Base-by-base conservation (phyloP, 92 coral and sea anemone genomes). In the Phymanthus crucifer region DNA sequence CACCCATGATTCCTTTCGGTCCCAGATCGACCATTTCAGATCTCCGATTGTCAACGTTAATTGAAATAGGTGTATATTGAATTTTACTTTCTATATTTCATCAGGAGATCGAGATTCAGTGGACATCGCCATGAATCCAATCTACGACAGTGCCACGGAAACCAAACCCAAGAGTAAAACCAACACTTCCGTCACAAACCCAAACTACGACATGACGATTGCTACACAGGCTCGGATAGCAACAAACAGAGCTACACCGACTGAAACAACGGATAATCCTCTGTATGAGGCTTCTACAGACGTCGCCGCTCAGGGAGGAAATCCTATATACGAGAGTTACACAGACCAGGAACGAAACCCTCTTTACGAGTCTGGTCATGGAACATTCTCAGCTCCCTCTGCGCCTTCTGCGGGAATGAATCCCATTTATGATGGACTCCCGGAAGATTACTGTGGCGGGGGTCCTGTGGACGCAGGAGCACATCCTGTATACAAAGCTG, bases 351-450 rank as follows among this genome's bases (percentile, higher is more conserved):
- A 31, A 11, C 40, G n/a, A n/a, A 58, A 77, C 26, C 74, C 83
- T 16, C 45, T 78, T 29, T 43, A 78, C 17, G 74, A 78, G 43
- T 3, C 57, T 16, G 65, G 45, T 8, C 43, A 47, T 33, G 40
- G 27, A 16, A 77, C 84, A 4, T 8, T n/a, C 13, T 23, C 40
- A 34, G 13, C 73, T 33, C 54, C 45, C 14, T 24, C 43, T 0
- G 45, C 24, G 11, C 50, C 35, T 24, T 37, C 69, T 54, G 77
- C 70, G 18, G 84, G 47, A 40, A 40, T 75, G 45, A 89, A 85
- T 83, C 89, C 83, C 1, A 77, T 89, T 3, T 89, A 89, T 29
- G 93, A 89, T 17, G 72, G 81, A 29, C 69, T 83, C 69, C 93
- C 93, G 11, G 84, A 69, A 13, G 75, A 73, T 72, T 84, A 54